These are phyloP conservation scores for Idaea straminata DNA, from an alignment of 2,888 invertebrate genomes.

Conservation along the genomic window DNA sequence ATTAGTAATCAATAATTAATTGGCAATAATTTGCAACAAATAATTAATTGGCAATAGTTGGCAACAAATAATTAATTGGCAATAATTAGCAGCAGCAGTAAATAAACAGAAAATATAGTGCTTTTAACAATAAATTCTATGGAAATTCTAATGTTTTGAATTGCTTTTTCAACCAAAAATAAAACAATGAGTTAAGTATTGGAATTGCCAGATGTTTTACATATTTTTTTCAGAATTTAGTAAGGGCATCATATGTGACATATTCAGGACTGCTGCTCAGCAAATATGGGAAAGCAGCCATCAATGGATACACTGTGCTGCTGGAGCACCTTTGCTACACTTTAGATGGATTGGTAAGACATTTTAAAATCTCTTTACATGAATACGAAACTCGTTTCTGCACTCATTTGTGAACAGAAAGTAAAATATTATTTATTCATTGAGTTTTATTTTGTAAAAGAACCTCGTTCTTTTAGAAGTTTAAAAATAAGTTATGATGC, in stretches of 20 bases:
- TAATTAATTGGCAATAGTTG: neutral
- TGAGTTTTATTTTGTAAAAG: no score
- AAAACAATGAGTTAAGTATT: no score
- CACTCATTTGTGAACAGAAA: no score
- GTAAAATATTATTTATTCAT: no score
- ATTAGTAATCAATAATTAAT: slow-evolving; percentile 27
- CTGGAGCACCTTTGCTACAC: slow-evolving; percentile 66
- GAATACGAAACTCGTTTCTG: neutral
- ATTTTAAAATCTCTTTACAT: neutral
- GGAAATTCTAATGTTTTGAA: neutral
- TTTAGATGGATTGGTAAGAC: slow-evolving; percentile 63
- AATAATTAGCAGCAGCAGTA: no score
- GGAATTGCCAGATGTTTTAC: slow-evolving; percentile 7
- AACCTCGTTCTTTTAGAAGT: no score
- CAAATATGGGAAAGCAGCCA: slow-evolving; percentile 58
- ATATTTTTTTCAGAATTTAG: slow-evolving; percentile 12
- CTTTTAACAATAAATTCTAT: no score
- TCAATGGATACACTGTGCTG: slow-evolving; percentile 53
- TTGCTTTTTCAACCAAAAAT: neutral
- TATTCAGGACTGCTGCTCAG: slow-evolving; percentile 61
- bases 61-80: no score
- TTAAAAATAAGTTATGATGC: no score
- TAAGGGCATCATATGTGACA: slow-evolving; percentile 66
- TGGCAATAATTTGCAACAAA: neutral
- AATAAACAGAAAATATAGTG: no score